A percentile compares a stretch with the other conserved stretches of the same genome.
phyloP scores from a whole-genome alignment of 2,888 invertebrate genomes.

The Cheilosia pagana region DNA sequence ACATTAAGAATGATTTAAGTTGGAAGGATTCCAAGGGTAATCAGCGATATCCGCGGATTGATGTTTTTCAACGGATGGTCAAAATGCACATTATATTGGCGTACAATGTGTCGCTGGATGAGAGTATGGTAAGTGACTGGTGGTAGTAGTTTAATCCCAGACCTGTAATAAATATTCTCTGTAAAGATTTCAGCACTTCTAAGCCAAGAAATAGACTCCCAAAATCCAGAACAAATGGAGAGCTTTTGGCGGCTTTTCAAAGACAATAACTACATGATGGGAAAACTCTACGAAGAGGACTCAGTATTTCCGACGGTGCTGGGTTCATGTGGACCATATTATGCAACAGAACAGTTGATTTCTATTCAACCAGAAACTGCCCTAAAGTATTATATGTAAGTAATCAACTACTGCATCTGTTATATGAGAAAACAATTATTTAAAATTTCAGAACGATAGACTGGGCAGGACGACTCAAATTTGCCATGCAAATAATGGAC shows the following conservation, averaged over 20 bases:
- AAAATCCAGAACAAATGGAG: slow-evolving; percentile 81
- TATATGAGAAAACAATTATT: slow-evolving; percentile 16
- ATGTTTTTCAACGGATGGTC: slow-evolving; percentile 82
- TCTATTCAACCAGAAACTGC: slow-evolving; percentile 80
- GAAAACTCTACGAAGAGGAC: slow-evolving; percentile 82
- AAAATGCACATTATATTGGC: slow-evolving; percentile 81
- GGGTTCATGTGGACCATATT: slow-evolving; percentile 82
- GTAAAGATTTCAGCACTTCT: slow-evolving; percentile 80
- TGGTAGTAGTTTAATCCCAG: neutral
- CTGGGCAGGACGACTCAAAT: slow-evolving; percentile 81
- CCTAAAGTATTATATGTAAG: slow-evolving; percentile 81
- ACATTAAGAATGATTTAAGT: slow-evolving; percentile 80
- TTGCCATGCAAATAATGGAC: slow-evolving; percentile 81
- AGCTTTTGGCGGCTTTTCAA: slow-evolving; percentile 82
- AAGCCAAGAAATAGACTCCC: slow-evolving; percentile 81
- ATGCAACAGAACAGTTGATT: slow-evolving; percentile 81
- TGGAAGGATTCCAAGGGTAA: slow-evolving; percentile 80
- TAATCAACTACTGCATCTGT: neutral
- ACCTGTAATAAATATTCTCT: too few species aligned
- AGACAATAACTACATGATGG: slow-evolving; percentile 83
- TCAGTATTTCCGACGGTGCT: slow-evolving; percentile 81
- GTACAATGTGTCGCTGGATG: slow-evolving; percentile 82
- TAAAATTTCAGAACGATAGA: slow-evolving; percentile 78
- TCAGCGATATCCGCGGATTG: slow-evolving; percentile 80
- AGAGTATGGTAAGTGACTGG: slow-evolving; percentile 80